Evolutionary conservation across 2,113 vertebrate genomes (phyloP).

Genomic region (Cephalopterus ornatus): DNA sequence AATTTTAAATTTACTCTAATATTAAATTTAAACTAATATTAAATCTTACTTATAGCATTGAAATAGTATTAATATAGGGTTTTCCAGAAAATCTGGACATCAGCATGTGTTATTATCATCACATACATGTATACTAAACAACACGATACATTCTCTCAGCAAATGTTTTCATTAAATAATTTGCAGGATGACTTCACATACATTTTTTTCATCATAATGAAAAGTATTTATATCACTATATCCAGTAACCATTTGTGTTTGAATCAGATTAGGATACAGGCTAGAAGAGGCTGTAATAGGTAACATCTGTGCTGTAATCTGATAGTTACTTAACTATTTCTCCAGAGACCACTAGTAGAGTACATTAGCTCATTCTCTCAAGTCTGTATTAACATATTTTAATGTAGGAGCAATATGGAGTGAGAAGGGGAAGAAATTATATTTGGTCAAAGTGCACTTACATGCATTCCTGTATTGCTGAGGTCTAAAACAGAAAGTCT

Average conservation of each 20-base stretch:
- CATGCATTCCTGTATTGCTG: neutral
- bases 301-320: constrained; percentile 15
- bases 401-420: neutral
- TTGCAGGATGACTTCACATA: neutral
- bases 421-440: neutral
- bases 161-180: neutral
- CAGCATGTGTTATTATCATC: neutral
- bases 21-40: too few species aligned
- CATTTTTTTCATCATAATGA: neutral
- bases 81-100: neutral
- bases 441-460: neutral
- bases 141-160: neutral
- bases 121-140: neutral
- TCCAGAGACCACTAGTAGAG: neutral
- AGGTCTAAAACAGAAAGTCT: neutral
- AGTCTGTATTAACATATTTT: neutral
- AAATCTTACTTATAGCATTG: neutral
- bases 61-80: neutral
- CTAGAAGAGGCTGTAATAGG: neutral
- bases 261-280: neutral
- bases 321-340: neutral
- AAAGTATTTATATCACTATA: neutral
- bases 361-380: neutral
- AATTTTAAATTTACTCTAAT: too few species aligned
- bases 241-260: neutral